A percentile compares a stretch with the other conserved stretches of the same genome.
phyloP scores from a whole-genome alignment of 2,113 vertebrate species.

The Salvelinus sp. region DNA sequence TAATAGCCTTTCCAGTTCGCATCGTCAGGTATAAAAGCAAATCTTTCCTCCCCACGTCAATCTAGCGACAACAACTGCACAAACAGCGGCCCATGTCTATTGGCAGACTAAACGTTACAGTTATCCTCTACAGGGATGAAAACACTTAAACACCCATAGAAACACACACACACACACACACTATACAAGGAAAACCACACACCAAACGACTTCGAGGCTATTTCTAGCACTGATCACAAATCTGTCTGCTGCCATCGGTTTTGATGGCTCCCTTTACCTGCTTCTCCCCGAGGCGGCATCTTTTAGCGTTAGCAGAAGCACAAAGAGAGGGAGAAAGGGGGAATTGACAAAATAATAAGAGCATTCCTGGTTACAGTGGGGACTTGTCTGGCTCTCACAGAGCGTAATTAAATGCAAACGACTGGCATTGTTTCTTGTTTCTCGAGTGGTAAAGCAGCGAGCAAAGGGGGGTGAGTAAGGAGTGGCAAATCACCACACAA shows the following conservation, averaged over 20 bases:
- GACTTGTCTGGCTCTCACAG: conserved; percentile 52
- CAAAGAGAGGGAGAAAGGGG: conserved; percentile 39
- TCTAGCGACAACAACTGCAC: conserved; percentile 70
- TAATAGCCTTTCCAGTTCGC: conserved; percentile 61
- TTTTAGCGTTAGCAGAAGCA: conserved; percentile 58
- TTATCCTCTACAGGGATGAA: conserved; percentile 61
- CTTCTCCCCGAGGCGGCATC: conserved; percentile 64
- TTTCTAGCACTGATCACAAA: conserved; percentile 56
- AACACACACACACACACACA: not conserved
- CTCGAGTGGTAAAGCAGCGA: conserved; percentile 58
- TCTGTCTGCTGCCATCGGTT: conserved; percentile 61
- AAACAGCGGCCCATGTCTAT: conserved; percentile 65
- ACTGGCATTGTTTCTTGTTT: conserved; percentile 56
- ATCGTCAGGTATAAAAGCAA: conserved; percentile 59
- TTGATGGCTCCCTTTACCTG: conserved; percentile 75
- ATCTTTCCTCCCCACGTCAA: conserved; percentile 59
- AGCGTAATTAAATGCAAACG: conserved; percentile 69
- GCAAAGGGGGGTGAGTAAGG: conserved; percentile 35
- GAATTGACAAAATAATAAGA: conserved; percentile 60
- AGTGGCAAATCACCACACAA: conserved; percentile 19
- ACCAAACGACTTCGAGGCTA: conserved; percentile 48
- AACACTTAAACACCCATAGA: conserved; percentile 41
- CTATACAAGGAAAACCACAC: conserved; percentile 25
- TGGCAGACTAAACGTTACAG: conserved; percentile 59
- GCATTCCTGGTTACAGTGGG: conserved; percentile 57